phyloP scores from a whole-genome alignment of 2,888 invertebrate species.

The Bedellia somnulentella region DNA sequence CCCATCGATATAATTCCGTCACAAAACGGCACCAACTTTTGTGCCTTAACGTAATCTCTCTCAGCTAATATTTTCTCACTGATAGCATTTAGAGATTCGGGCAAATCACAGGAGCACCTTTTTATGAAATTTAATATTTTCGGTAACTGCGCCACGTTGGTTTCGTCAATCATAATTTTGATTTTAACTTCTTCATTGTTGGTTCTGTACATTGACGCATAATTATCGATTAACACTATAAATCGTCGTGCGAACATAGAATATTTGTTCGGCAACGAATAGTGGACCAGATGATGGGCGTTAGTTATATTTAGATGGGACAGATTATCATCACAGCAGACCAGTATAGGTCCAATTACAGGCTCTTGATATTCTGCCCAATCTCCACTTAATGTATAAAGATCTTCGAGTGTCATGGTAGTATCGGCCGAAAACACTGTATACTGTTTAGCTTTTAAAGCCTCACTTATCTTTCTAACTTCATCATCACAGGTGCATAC shows the following conservation, averaged over 20 bases:
- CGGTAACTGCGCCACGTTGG: slow-evolving; percentile 60
- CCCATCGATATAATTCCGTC: slow-evolving; percentile 66
- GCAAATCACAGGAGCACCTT: slow-evolving; percentile 36
- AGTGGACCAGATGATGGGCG: slow-evolving; percentile 71
- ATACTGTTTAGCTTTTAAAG: slow-evolving; percentile 18
- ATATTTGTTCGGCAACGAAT: slow-evolving; percentile 66
- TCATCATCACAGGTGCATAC: slow-evolving; percentile 63
- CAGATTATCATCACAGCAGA: slow-evolving; percentile 71
- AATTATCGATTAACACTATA: slow-evolving; percentile 65
- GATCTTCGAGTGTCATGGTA: slow-evolving; percentile 33
- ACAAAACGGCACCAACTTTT: slow-evolving; percentile 54
- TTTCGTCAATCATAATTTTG: slow-evolving; percentile 62
- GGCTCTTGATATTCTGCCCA: slow-evolving; percentile 42
- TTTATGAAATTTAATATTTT: slow-evolving; percentile 63
- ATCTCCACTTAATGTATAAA: slow-evolving; percentile 30
- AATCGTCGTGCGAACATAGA: slow-evolving; percentile 72
- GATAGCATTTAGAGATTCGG: slow-evolving; percentile 25
- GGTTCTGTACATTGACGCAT: slow-evolving; percentile 35
- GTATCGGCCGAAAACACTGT: slow-evolving; percentile 28
- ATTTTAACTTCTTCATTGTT: slow-evolving; percentile 26
- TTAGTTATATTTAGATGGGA: slow-evolving; percentile 65
- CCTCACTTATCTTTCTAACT: slow-evolving; percentile 34
- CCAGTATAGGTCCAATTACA: slow-evolving; percentile 48
- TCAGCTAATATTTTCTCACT: slow-evolving; percentile 25
- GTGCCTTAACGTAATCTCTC: slow-evolving; percentile 42